Base-by-base conservation (phyloP, 2,113 vertebrate species). In the Psephotus haematonotus region DNA sequence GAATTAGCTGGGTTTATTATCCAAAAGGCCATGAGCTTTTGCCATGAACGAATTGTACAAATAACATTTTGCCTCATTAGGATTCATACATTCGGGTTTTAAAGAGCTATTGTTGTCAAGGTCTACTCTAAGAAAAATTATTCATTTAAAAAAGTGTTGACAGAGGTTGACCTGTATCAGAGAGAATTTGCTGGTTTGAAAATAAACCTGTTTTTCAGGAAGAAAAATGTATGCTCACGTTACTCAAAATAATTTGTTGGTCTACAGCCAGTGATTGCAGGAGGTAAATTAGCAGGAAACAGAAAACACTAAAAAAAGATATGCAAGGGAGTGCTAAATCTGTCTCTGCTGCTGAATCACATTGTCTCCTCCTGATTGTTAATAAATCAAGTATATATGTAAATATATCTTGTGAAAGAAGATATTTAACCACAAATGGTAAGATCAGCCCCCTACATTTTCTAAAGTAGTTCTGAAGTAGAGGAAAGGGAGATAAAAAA, bases 281-380 rank as follows among this genome's bases (percentile, higher is more conserved):
- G 93, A 94, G 94, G 96, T 84, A 96, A 94, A 95, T 93, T 80
- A 96, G 74, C 67, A 97, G 87, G 90, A 95, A 97, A 93, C 35
- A 91, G 95, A 97, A 95, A 97, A 87, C 60, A 87, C 80, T 86
- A 86, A 86, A 88, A 86, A 95, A 91, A 96, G 85, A 90, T 70
- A 46, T 47, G 74, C 78, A 94, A 84, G 87, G 70, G 93, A 88
- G 49, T 81, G 64, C 91, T 95, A 96, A 96, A 96, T 89, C 92
- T 84, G 64, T 69, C 88, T 94, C 60, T 68, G 78, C 86, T 86
- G 62, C 86, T 93, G 80, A 86, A 90, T 82, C 74, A 57, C 67
- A 89, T 13, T 87, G 83, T 93, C 92, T 94, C 74, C 72, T 92
- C 65, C 77, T 70, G 62, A 46, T 59, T 63, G 39, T 81, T 93